Base-by-base conservation (phyloP, 2,888 invertebrate genomes). In the Drosophila picticornis region DNA sequence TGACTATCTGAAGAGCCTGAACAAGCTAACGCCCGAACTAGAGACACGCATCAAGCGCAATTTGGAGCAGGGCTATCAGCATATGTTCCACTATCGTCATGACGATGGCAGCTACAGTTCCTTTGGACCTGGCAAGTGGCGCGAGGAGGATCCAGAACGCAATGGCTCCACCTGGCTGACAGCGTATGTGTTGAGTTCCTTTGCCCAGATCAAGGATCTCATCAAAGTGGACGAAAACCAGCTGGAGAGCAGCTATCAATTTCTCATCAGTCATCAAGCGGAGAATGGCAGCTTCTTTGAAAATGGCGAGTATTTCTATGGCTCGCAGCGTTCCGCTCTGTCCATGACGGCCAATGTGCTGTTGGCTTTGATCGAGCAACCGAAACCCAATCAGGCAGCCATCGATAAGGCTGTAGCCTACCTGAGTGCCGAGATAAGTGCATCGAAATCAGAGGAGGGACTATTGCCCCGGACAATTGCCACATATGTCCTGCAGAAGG, bases 71-170 rank as follows among this genome's bases (percentile, higher is more conserved):
- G 98, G 98, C 13, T 99, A 98, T 93, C 99, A 99, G 92, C 95
- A 97, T 68, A 96, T 99, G 91, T 94, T 99, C 92, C 97, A 96
- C 0, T 99, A 96, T 93, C 95, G 96, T 70, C 96, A 96, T 74
- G 90, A 94, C 0, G 98, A 99, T 92, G 98, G 98, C 2, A 98
- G 99, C 0, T 99, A 98, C 93, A 95, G 97, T 93, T 95, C 97
- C 78, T 98, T 98, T 91, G 97, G 97, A 19, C 90, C 88, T 1
- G 56, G 75, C 13, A 75, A 74, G 48, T 89, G 74, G 78, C 66
- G 96, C 96, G 0, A 92, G 94, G 16, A 93, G 94, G 83, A 91
- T 0, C 76, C 76, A 0, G 80, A 82, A 0, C 83, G 83, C 51
- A 91, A 94, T 93, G 96, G 97, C 0, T 97, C 97, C 25, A 95